Base-by-base conservation (phyloP, 1,140 invertebrate species). In the Drosophila carrolli region DNA sequence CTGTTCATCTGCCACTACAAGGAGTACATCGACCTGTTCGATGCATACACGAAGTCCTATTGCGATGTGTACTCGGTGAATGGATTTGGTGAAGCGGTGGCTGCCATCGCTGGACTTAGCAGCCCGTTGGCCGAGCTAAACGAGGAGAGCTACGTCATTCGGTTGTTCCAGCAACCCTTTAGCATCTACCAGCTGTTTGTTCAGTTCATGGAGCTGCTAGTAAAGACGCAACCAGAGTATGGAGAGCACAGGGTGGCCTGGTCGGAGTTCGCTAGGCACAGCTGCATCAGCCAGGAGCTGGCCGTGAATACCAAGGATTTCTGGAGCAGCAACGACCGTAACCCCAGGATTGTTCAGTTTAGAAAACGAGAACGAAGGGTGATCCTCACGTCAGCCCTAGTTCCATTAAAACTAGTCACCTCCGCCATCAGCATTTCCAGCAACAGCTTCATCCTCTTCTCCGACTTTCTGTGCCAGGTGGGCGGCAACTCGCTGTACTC, bases 371-470 rank as follows among this genome's bases (percentile, higher is more conserved):
- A 95, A 44, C 94, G 97, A 65, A 94, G 97, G 46, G 91, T 98
- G 19, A 94, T 98, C 38, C 93, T 96, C 61, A 97, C 97, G 80
- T 97, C 97, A 3, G 95, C 95, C 68, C 93, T 94, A 13, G 93
- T 95, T 74, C 95, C 95, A 4, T 91, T 98, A 10, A 94, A 94
- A 68, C 91, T 97, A 59, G 93, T 94, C 8, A 63, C 40, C 29
- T 37, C 62, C 1, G 73, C 55, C 2, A 50, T 86, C n/a, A 88
- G 73, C 51, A 95, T 95, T 90, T 94, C 94, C 65, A 95, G 94
- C 79, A 94, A 94, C 76, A 95, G 53, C 94, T 97, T 98, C 78
- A 94, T 97, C 76, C 92, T 97, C 14, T 94, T 97, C 50, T 96
- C 94, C 43, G 96, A 97, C 93, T 93, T 95, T 56, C 95, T 97